A percentile compares a stretch with the other conserved stretches of the same genome.
Conservation (phyloP, 2,113 vertebrate species). For the Lipophrys pholis region DNA sequence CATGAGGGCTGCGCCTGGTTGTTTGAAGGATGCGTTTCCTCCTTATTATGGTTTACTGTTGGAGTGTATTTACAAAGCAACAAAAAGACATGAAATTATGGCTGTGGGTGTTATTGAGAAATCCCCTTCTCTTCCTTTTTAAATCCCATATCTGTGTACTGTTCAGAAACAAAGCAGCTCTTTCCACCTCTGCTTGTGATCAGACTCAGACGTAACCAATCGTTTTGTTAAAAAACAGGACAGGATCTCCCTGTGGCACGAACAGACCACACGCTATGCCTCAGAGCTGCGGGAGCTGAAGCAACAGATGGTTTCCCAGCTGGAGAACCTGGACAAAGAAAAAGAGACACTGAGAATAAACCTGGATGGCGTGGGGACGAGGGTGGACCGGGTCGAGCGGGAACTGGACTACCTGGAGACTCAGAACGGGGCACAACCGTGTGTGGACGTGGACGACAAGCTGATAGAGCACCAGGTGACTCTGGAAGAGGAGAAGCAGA, state of each 20-base stretch:
- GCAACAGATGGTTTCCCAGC: constrained; percentile 92
- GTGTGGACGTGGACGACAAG: constrained; percentile 92
- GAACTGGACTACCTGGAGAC: constrained; percentile 97
- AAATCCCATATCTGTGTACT: constrained; percentile 1
- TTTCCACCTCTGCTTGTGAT: not conserved
- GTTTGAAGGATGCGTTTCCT: constrained; percentile 47
- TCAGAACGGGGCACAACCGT: constrained; percentile 91
- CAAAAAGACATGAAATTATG: constrained; percentile 44
- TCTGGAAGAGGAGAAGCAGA: constrained; percentile 89
- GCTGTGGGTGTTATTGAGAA: constrained; percentile 6
- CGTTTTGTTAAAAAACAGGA: constrained; percentile 81
- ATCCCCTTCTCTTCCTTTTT: not conserved
- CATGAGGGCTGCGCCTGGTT: constrained; percentile 46
- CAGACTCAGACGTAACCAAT: not conserved
- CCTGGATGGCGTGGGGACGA: constrained; percentile 85
- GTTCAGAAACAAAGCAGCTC: not conserved
- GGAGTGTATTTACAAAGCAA: constrained; percentile 19
- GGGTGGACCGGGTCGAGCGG: constrained; percentile 92
- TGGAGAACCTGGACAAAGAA: constrained; percentile 93
- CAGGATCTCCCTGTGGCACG: constrained; percentile 94
- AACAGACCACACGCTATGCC: constrained; percentile 92
- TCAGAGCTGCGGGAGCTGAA: constrained; percentile 95
- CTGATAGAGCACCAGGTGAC: constrained; percentile 89
- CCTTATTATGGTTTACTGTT: constrained; percentile 47
- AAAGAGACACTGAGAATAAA: constrained; percentile 87